Evolutionary conservation across 2,888 invertebrate genomes (phyloP).

Genomic region (Heliconius charithonia): DNA sequence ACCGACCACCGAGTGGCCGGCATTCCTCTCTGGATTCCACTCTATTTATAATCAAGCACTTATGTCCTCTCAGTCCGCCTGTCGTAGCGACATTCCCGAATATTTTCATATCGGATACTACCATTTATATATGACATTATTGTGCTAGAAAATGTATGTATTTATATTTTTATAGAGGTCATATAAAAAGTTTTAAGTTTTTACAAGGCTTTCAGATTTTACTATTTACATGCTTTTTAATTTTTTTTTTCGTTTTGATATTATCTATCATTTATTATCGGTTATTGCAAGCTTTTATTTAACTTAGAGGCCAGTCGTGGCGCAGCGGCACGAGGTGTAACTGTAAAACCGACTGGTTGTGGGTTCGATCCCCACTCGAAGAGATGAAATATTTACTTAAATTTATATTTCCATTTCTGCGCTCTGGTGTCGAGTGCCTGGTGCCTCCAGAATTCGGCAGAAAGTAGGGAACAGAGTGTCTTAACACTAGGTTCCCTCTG

Average conservation of each 20-base stretch:
- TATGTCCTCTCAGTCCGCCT: constrained; percentile 52
- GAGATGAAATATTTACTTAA: too few relatives aligned
- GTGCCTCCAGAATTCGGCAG: too few relatives aligned
- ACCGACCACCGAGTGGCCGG: constrained; percentile 47
- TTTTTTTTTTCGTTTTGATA: neutral
- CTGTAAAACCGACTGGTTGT: too few relatives aligned
- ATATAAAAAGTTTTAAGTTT: neutral
- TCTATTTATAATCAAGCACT: constrained; percentile 60
- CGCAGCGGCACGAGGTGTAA: too few relatives aligned
- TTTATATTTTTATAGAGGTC: constrained; percentile 1
- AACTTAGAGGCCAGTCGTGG: too few relatives aligned
- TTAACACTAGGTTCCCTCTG: too few relatives aligned
- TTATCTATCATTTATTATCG: too few relatives aligned
- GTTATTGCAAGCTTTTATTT: neutral
- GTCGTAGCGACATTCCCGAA: constrained; percentile 55
- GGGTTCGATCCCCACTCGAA: too few relatives aligned
- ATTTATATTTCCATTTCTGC: too few relatives aligned
- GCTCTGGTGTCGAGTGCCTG: too few relatives aligned
- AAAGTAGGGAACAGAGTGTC: too few relatives aligned
- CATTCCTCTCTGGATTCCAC: constrained; percentile 57
- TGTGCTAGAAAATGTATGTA: constrained; percentile 33
- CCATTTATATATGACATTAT: constrained; percentile 47
- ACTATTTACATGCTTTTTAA: neutral
- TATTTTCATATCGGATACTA: constrained; percentile 50
- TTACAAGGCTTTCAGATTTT: too few relatives aligned